Percentiles rank a stretch among this genome's conserved stretches.
These are phyloP conservation scores for Eupithecia pulchellata DNA, from an alignment of 2,888 invertebrate species.

Conservation along the genomic window DNA sequence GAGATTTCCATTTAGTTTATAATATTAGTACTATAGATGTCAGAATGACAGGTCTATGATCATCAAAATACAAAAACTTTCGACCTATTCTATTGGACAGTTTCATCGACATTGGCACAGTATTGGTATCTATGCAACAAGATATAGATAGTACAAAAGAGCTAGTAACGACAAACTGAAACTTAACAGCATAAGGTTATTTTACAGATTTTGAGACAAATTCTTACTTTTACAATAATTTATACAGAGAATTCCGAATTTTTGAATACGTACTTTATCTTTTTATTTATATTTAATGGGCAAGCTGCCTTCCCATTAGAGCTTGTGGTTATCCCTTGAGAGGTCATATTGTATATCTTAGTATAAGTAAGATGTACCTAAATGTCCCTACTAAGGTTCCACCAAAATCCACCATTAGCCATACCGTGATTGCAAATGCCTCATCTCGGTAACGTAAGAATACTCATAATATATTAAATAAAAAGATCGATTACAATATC, in stretches of 20 bases:
- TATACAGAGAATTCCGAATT: background rate
- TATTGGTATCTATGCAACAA: slow-evolving; percentile 7
- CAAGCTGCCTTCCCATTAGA: background rate
- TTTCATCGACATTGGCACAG: slow-evolving; percentile 15
- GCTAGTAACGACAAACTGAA: slow-evolving; percentile 15
- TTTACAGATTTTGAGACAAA: slow-evolving; percentile 10
- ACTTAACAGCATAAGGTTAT: background rate
- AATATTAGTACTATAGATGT: background rate
- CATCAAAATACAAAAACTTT: background rate
- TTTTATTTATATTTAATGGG: background rate
- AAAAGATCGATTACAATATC: background rate
- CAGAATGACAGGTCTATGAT: background rate
- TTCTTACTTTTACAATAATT: slow-evolving; percentile 1
- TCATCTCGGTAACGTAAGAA: background rate
- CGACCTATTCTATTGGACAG: background rate
- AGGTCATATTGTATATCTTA: no score
- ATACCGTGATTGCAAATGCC: background rate
- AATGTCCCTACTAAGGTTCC: background rate
- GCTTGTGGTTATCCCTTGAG: background rate
- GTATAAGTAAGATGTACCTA: background rate
- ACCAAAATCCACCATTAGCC: background rate
- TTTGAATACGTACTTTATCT: background rate
- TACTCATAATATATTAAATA: background rate
- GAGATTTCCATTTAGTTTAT: background rate
- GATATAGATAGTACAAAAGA: slow-evolving; percentile 15